Evolutionary conservation across 2,888 invertebrate species (phyloP).

Genomic region (Reticulitermes lucifugus): DNA sequence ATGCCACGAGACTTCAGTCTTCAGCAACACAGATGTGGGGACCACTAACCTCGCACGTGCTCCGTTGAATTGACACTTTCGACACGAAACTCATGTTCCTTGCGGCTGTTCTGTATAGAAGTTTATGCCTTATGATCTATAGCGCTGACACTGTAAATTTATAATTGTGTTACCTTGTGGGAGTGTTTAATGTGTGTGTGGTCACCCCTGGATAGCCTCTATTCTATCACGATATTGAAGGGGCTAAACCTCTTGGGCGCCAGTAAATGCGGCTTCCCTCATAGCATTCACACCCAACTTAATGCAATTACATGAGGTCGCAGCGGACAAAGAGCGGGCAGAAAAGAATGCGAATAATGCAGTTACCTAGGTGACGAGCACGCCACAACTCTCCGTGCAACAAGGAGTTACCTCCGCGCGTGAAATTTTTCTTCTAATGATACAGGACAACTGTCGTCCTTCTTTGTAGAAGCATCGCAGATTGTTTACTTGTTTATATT

Average conservation of each 20-base stretch:
- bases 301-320: slow-evolving; percentile 16
- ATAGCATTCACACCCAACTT: slow-evolving; percentile 27
- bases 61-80: no score
- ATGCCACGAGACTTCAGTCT: no score
- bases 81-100: no score
- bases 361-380: slow-evolving; percentile 33
- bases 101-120: no score
- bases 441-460: no score
- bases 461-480: no score
- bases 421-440: not conserved
- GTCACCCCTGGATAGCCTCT: not conserved
- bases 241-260: slow-evolving; percentile 22
- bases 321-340: slow-evolving; percentile 20
- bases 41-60: no score
- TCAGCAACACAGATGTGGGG: no score
- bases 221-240: slow-evolving; percentile 28
- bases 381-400: slow-evolving; percentile 1
- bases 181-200: not conserved
- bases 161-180: slow-evolving; percentile 2
- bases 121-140: not conserved
- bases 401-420: not conserved
- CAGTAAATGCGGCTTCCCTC: slow-evolving; percentile 29
- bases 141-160: not conserved
- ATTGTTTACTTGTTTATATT: no score
- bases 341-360: slow-evolving; percentile 38